Base-by-base conservation (phyloP, 1,140 invertebrate species). In the Drosophila neocordata region DNA sequence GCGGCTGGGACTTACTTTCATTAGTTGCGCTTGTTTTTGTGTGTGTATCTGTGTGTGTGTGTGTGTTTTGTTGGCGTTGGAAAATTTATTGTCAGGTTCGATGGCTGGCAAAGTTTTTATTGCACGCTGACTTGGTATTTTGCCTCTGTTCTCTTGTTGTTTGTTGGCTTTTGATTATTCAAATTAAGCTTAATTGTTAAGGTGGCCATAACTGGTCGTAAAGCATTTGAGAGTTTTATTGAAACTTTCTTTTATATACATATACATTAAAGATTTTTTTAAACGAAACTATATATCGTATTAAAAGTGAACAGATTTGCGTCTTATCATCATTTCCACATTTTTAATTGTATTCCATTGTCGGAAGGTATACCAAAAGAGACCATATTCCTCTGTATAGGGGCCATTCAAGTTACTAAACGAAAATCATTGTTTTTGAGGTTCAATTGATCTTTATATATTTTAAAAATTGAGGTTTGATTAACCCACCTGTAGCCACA, bases 101-200 rank as follows among this genome's bases (percentile, higher is more conserved):
- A 85, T 85, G 77, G 74, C 61, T 71, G 62, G 61, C 64, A 85
- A 85, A 84, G 81, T 84, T 84, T 84, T 84, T 84, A 84, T 84
- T 85, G 81, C 81, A 79, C 72, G 80, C 77, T 15, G 41, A 48
- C 41, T 48, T 18, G 41, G 56, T 51, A 38, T 56, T 38, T 66
- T 24, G 15, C 58, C 24, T 31, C 52, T 58, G 44, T 69, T 73
- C 60, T 61, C 51, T 57, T 76, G 63, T 73, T 85, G 68, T 73
- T 85, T 85, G 81, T 85, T 85, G 82, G 82, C 81, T 85, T 85
- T 85, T 85, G 81, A 85, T 85, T 85, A 85, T 85, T 81, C 81
- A 85, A 85, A 85, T 85, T 85, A 85, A 51, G 82, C 77, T 77
- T 85, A 85, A 85, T 85, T 85, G 77, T 87, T 74, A 85, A 85